Evolutionary conservation across 2,113 vertebrate genomes (phyloP), one percentile per base, ranked within the genome.

Genomic region (Gavialis gangeticus): DNA sequence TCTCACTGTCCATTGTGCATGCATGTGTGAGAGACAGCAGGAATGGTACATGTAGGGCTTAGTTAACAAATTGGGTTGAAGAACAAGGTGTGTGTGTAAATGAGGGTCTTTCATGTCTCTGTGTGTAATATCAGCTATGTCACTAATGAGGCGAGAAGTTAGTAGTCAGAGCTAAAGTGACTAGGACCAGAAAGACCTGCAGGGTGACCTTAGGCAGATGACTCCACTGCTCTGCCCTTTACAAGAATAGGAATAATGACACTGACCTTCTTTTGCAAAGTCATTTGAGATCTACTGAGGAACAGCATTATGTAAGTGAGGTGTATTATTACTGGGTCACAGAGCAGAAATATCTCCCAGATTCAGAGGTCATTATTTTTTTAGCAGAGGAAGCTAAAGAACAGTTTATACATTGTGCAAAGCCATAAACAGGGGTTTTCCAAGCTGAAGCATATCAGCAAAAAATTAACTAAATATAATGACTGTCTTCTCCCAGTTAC

Each of bases 71-170:
- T 59, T 57, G 28, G 57, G 22, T 59, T 8, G 76, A 57, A 57
- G 14, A 24, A 4, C 6, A 0, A 71, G 1, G 1, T 0, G 24
- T 46, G 37, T 0, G 12, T 54, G 25, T 30, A 3, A 25, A 19
- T 1, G 57, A 12, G 2, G 55, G 57, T n/a, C 0, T 86, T 60
- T 60, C 46, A 8, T 3, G 9, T 54, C 17, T 12, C 12, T 1
- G 6, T 15, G 69, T 19, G 1, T 17, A 28, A 21, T 34, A 10
- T 18, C 0, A 1, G 28, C 16, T 56, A 1, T 81, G 46, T 46
- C 46, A 46, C 46, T 46, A 46, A 46, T 46, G 46, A 46, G 8
- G 46, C 46, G 46, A 46, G 46, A 46, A 46, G 46, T 46, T 46
- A 34, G 19, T 71, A 37, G 34, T 37, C 6, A 9, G 3, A 46